These are phyloP conservation scores for Pissodes strobi DNA, from an alignment of 1,140 invertebrate genomes.

Conservation along the genomic window DNA sequence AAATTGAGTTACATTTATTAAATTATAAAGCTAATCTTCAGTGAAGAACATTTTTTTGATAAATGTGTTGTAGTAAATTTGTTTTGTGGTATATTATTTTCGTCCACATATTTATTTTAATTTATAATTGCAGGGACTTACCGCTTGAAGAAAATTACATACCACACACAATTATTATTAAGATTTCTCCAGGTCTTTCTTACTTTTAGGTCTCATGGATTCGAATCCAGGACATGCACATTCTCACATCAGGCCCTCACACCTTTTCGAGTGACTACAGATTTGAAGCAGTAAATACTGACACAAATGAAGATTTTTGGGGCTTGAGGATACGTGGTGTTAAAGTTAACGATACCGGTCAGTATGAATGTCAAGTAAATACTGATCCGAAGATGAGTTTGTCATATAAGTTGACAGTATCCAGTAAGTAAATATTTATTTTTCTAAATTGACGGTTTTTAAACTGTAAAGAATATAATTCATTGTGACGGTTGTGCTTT, in stretches of 20 bases:
- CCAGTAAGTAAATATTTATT: conserved; percentile 13
- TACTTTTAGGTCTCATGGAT: conserved; percentile 76
- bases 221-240: conserved; percentile 72
- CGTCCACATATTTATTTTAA: no score
- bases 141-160: no score
- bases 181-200: no score
- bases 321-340: conserved; percentile 87
- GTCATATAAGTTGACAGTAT: conserved; percentile 65
- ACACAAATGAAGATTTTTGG: conserved; percentile 68
- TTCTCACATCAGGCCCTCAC: conserved; percentile 69
- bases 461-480: no score
- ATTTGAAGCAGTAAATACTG: conserved; percentile 63
- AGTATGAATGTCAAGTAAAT: conserved; percentile 86
- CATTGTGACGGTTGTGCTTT: no score
- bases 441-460: no score
- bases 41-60: no score
- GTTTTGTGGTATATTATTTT: no score
- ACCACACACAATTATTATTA: no score
- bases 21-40: not conserved
- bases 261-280: conserved; percentile 75
- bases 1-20: no score
- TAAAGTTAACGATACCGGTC: conserved; percentile 80
- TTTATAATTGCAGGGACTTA: no score
- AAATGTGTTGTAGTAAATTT: no score
- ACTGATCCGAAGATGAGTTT: conserved; percentile 86